These are phyloP conservation scores for Eilema griseolum DNA, from an alignment of 2,888 invertebrate species.

Conservation along the genomic window DNA sequence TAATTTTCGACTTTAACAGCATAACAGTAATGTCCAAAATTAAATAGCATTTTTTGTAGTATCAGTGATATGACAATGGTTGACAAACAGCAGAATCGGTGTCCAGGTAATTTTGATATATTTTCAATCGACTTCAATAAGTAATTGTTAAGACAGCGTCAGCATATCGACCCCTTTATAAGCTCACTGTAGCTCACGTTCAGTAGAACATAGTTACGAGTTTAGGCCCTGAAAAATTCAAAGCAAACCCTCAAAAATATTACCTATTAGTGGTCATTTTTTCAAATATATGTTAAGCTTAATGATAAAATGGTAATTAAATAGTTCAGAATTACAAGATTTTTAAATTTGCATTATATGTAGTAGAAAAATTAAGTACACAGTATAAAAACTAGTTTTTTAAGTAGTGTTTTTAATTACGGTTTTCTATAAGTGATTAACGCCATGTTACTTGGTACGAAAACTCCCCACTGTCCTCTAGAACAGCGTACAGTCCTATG, in stretches of 20 bases:
- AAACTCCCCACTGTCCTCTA: not conserved
- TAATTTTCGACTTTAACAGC: too few species aligned
- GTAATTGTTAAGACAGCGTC: not conserved
- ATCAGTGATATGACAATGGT: too few species aligned
- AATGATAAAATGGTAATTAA: not conserved
- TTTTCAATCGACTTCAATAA: not conserved
- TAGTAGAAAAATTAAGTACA: not conserved
- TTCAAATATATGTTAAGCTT: too few species aligned
- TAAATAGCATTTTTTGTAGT: too few species aligned
- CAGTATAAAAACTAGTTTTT: not conserved
- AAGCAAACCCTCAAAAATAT: not conserved
- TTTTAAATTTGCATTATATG: too few species aligned
- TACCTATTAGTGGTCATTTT: too few species aligned
- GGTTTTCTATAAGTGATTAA: not conserved
- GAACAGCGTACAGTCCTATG: not conserved
- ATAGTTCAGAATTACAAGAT: not conserved
- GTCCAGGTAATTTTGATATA: too few species aligned
- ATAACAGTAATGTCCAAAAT: too few species aligned
- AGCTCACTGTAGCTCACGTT: not conserved
- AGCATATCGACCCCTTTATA: not conserved
- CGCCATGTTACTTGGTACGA: not conserved
- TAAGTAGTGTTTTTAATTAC: not conserved
- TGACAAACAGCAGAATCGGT: too few species aligned
- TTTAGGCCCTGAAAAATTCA: not conserved
- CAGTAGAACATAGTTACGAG: not conserved